Evolutionary conservation across 2,888 invertebrate genomes (phyloP).

Genomic region (Cataglyphis livida): DNA sequence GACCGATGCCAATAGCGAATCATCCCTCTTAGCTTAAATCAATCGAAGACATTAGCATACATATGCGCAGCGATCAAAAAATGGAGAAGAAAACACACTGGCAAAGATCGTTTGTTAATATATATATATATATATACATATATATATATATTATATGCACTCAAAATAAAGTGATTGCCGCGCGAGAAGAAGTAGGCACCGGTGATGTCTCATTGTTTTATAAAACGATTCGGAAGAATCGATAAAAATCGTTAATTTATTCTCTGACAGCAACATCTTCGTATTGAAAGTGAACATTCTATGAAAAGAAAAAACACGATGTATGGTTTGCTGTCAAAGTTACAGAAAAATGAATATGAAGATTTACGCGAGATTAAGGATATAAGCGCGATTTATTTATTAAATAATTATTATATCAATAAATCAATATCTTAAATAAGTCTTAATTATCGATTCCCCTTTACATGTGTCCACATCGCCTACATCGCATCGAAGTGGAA

Average conservation of each 20-base stretch:
- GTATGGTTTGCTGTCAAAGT: constrained; percentile 7
- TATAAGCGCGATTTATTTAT: constrained; percentile 65
- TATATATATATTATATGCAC: constrained; percentile 57
- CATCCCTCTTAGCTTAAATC: constrained; percentile 61
- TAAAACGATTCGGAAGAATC: constrained; percentile 75
- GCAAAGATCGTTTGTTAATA: constrained; percentile 72
- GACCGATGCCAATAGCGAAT: constrained; percentile 87
- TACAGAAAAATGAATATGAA: constrained; percentile 3
- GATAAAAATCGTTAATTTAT: constrained; percentile 78
- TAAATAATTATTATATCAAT: constrained; percentile 69
- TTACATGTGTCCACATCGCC: constrained; percentile 64
- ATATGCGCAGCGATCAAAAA: constrained; percentile 59
- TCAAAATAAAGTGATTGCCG: constrained; percentile 64
- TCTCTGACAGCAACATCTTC: constrained; percentile 59
- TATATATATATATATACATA: constrained; percentile 30
- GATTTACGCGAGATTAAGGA: constrained; percentile 40
- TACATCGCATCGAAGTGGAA: constrained; percentile 96
- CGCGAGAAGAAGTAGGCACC: constrained; percentile 60
- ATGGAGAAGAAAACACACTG: constrained; percentile 74
- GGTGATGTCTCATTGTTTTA: constrained; percentile 74
- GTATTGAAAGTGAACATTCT: constrained; percentile 38
- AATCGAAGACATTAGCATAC: constrained; percentile 64
- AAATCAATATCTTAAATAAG: constrained; percentile 66
- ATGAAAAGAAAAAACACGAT: not conserved
- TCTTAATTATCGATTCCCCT: constrained; percentile 50